Base-by-base conservation (phyloP, 2,888 invertebrate genomes). In the Trileptium ribeirensis region DNA sequence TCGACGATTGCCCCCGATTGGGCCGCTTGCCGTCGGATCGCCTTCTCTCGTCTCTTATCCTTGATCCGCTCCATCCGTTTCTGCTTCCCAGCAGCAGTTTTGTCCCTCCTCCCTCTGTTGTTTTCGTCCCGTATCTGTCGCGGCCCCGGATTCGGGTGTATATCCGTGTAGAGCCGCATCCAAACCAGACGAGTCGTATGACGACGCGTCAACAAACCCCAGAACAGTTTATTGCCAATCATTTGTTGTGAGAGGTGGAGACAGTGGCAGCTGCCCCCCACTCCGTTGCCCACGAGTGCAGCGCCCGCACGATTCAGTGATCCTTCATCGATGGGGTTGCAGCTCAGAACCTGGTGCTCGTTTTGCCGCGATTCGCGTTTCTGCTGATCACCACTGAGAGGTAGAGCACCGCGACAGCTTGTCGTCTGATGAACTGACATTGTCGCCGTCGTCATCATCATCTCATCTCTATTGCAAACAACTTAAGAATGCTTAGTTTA, bases 351-450 rank as follows among this genome's bases (percentile, higher is more conserved):
- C 70, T 70, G 70, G 70, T 70, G 70, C 33, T 70, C 36, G 70
- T 70, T 70, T 36, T 15, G 70, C 70, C 70, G 70, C 70, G 3
- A 15, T 15, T 15, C 15, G 70, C 70, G 70, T 51, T 51, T 24
- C 51, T 51, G 24, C 51, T 51, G 8, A 24, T 24, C 51, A 24
- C 51, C 51, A 51, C 70, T 29, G 3, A 70, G 70, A 70, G 70
- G 70, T 31, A 70, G n/a, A 70, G 33, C 70, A 70, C 70, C 70
- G 70, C n/a, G 70, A n/a, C 8, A 70, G 70, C 70, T n/a, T n/a
- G n/a, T n/a, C n/a, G n/a, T n/a, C n/a, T n/a, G n/a, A n/a, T n/a
- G n/a, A n/a, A n/a, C n/a, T n/a, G n/a, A n/a, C n/a, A n/a, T n/a
- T n/a, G n/a, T n/a, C n/a, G n/a, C n/a, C n/a, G n/a, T n/a, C n/a